Percentiles rank a stretch among this genome's conserved stretches.
These are phyloP conservation scores for Scopus umbretta DNA, from an alignment of 2,113 vertebrate species.

Conservation along the genomic window DNA sequence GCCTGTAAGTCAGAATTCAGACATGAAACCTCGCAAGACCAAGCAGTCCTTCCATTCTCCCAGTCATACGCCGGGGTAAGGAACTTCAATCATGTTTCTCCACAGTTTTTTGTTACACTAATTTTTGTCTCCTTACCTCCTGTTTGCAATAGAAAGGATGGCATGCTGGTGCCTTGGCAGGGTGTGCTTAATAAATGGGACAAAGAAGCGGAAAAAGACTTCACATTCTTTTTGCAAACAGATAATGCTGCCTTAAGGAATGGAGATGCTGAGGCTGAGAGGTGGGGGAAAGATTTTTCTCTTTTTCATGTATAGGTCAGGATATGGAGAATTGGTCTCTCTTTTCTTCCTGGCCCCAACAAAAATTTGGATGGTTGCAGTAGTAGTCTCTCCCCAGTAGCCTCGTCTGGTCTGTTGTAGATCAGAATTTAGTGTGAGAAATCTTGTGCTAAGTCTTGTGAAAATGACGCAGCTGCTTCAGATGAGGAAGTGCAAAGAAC, in stretches of 20 bases:
- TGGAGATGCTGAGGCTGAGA: background rate
- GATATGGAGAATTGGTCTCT: background rate
- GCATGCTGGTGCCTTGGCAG: background rate
- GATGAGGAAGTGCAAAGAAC: background rate
- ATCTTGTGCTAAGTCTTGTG: background rate
- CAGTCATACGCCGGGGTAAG: background rate
- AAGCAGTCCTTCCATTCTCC: background rate
- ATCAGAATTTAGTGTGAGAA: background rate
- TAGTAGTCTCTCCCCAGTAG: background rate
- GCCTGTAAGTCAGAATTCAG: background rate
- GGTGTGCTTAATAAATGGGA: background rate
- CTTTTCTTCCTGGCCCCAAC: background rate
- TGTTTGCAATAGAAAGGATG: background rate
- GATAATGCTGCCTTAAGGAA: background rate
- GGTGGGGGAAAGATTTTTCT: background rate
- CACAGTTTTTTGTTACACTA: background rate
- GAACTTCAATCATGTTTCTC: background rate
- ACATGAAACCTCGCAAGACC: background rate
- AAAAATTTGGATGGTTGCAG: background rate
- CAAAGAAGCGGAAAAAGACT: background rate
- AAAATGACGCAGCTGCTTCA: slow-evolving; percentile 1
- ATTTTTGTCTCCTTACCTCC: background rate
- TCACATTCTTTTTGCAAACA: background rate
- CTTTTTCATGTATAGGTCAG: background rate
- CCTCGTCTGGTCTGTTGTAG: background rate